These are phyloP conservation scores for Caenorhabditis briggsae DNA, from an alignment of 1,140 invertebrate species.

Conservation along the genomic window DNA sequence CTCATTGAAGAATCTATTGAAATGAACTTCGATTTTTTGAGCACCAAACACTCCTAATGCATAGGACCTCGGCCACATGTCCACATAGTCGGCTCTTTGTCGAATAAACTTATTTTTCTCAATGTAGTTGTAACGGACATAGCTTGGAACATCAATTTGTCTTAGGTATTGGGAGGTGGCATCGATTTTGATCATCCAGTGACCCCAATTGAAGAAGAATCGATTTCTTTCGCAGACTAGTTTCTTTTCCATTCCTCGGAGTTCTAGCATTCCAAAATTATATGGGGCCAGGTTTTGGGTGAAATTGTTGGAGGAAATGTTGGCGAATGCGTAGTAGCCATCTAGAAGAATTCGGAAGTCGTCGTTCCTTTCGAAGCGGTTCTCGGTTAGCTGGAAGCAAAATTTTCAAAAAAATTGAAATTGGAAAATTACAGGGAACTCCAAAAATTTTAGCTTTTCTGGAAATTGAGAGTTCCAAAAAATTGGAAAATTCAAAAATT, in stretches of 20 bases:
- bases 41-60: slow-evolving; percentile 92
- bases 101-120: slow-evolving; percentile 75
- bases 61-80: slow-evolving; percentile 83
- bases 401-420: too few relatives aligned
- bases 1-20: slow-evolving; percentile 91
- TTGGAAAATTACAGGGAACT: too few relatives aligned
- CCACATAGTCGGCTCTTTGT: slow-evolving; percentile 71
- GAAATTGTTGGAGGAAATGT: slow-evolving; percentile 88
- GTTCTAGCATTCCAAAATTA: slow-evolving; percentile 83
- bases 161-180: slow-evolving; percentile 70
- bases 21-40: slow-evolving; percentile 85
- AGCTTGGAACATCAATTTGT: slow-evolving; percentile 68
- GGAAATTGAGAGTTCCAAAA: too few relatives aligned
- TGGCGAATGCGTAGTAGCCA: slow-evolving; percentile 88
- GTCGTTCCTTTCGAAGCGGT: slow-evolving; percentile 88
- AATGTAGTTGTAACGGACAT: slow-evolving; percentile 77
- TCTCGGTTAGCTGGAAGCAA: slow-evolving; percentile 81
- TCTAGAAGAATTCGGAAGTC: slow-evolving; percentile 87
- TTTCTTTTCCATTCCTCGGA: slow-evolving; percentile 96
- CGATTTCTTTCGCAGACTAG: slow-evolving; percentile 84
- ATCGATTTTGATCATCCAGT: slow-evolving; percentile 74
- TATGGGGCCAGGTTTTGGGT: slow-evolving; percentile 83
- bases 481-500: background rate
- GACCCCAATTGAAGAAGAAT: slow-evolving; percentile 85
- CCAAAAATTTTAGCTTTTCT: too few relatives aligned